Percentiles rank a stretch among this genome's conserved stretches.
Conservation (phyloP, 2,888 invertebrate genomes). For the Byasa hedistus region DNA sequence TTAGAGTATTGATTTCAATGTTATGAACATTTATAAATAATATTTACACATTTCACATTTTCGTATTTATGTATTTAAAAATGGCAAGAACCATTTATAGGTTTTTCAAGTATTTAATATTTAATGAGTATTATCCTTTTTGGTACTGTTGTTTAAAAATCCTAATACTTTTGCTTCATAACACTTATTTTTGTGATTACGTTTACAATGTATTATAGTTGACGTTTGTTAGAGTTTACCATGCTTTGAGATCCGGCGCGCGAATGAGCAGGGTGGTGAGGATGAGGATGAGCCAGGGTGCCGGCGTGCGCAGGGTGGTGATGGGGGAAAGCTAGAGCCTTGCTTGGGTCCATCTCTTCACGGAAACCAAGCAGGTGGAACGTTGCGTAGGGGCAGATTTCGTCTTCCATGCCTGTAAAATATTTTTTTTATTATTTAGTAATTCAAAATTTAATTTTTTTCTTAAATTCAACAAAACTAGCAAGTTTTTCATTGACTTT, state of each 20-base stretch:
- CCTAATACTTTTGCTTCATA: too few species aligned
- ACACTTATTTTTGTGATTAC: too few species aligned
- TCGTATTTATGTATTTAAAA: too few species aligned
- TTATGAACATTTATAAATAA: too few species aligned
- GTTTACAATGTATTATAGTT: too few species aligned
- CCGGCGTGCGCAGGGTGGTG: slow-evolving; percentile 89
- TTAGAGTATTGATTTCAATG: too few species aligned
- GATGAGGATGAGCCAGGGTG: slow-evolving; percentile 89
- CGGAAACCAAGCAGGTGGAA: slow-evolving; percentile 97
- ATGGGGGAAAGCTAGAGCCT: slow-evolving; percentile 92
- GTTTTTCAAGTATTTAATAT: too few species aligned
- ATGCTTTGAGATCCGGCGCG: slow-evolving; percentile 94
- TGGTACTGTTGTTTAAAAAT: too few species aligned
- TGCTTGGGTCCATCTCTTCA: slow-evolving; percentile 96
- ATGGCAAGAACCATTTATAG: too few species aligned
- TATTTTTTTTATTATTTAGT: background rate
- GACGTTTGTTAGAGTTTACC: slow-evolving; percentile 64
- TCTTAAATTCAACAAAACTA: background rate
- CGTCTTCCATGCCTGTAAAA: slow-evolving; percentile 92
- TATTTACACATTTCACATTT: too few species aligned
- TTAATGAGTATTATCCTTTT: too few species aligned
- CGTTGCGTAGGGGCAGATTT: slow-evolving; percentile 97
- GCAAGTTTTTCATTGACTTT: background rate
- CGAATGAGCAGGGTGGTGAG: slow-evolving; percentile 87
- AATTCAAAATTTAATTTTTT: background rate